Evolutionary conservation across 2,797 vertebrate genomes (phyloP).

Genomic region (Mus caroli): DNA sequence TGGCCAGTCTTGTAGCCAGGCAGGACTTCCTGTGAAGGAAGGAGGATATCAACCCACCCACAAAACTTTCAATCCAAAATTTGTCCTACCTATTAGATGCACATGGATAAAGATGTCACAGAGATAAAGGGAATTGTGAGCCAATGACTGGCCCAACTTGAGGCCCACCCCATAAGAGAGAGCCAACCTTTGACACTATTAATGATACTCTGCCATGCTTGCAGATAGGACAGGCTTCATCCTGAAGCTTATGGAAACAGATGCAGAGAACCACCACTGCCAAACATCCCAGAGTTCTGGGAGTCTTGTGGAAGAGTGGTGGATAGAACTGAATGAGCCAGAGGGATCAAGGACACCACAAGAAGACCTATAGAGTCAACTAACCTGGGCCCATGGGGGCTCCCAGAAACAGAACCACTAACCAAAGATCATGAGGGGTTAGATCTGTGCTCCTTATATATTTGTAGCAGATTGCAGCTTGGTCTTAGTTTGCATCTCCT

Average conservation of each 20-base stretch:
- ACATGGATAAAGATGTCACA: neutral
- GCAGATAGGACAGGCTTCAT: neutral
- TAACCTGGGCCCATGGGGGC: neutral
- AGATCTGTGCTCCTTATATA: neutral
- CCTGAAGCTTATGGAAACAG: neutral
- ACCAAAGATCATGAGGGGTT: neutral
- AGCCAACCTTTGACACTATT: neutral
- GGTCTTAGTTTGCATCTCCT: neutral
- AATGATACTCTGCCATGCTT: neutral
- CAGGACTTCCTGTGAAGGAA: neutral
- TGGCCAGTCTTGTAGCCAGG: neutral
- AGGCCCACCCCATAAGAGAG: neutral
- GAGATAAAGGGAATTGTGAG: neutral
- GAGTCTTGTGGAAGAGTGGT: neutral
- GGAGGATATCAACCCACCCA: neutral
- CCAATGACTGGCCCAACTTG: neutral
- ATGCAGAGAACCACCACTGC: neutral
- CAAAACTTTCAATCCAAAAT: neutral
- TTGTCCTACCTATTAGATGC: neutral
- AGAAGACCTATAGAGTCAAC: neutral
- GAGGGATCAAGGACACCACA: neutral
- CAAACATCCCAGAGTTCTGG: neutral
- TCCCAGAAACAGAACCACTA: neutral
- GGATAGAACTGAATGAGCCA: neutral
- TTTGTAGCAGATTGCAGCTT: neutral